These are phyloP conservation scores for Hemicentrotus pulcherrimus DNA, from an alignment of 35 echinoderm and acorn worm species.

Conservation along the genomic window DNA sequence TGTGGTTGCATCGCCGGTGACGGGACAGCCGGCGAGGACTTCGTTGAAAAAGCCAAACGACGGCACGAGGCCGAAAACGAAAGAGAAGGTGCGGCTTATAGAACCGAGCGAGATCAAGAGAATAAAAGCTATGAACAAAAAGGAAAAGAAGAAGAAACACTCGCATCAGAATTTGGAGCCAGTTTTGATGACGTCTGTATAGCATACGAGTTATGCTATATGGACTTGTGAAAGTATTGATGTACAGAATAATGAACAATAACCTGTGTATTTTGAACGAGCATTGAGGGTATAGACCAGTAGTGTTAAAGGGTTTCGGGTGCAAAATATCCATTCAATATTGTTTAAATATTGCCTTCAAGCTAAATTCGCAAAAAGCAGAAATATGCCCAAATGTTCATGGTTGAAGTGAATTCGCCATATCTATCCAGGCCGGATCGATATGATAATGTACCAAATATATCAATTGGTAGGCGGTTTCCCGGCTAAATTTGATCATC, in stretches of 20 bases:
- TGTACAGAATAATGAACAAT: not conserved
- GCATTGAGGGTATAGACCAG: too few species aligned
- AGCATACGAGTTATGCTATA: not conserved
- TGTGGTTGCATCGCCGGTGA: not conserved
- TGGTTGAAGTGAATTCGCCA: too few species aligned
- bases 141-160: conserved; percentile 7
- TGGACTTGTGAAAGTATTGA: not conserved
- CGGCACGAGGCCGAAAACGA: not conserved
- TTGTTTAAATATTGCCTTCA: too few species aligned
- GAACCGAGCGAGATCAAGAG: not conserved
- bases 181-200: conserved; percentile 21
- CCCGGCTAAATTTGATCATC: too few species aligned
- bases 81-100: conserved; percentile 1
- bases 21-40: conserved; percentile 7
- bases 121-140: not conserved
- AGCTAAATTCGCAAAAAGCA: too few species aligned
- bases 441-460: too few species aligned
- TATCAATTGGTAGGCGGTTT: too few species aligned
- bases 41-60: not conserved
- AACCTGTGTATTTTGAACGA: not conserved
- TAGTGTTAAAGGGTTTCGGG: too few species aligned
- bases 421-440: too few species aligned
- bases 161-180: not conserved
- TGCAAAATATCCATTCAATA: too few species aligned
- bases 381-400: too few species aligned